These are phyloP conservation scores for Nemapogon koenigi DNA, from an alignment of 2,888 invertebrate genomes.

Conservation along the genomic window DNA sequence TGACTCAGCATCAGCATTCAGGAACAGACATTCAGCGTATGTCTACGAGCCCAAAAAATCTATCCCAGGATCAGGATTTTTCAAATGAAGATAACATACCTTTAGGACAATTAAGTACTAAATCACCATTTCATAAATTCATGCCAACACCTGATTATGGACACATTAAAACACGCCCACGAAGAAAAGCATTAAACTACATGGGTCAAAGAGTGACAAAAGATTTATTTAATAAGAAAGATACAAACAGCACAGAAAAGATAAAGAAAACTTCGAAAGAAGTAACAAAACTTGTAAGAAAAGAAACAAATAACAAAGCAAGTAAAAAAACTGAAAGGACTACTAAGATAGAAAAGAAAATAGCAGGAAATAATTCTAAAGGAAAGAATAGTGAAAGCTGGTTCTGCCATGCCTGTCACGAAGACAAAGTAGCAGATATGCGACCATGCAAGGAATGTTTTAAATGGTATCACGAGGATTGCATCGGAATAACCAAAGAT, in stretches of 20 bases:
- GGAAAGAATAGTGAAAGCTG: neutral
- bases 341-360: too few relatives aligned
- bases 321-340: too few relatives aligned
- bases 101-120: slow-evolving; percentile 9
- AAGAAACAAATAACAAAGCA: too few relatives aligned
- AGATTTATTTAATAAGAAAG: slow-evolving; percentile 12
- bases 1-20: too few relatives aligned
- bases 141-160: slow-evolving; percentile 15
- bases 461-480: slow-evolving; percentile 12
- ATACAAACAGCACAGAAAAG: neutral
- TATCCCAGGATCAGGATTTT: neutral
- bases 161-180: slow-evolving; percentile 11
- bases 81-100: slow-evolving; percentile 8
- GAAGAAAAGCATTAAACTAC: slow-evolving; percentile 15
- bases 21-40: too few relatives aligned
- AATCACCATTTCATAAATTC: slow-evolving; percentile 13
- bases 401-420: slow-evolving; percentile 10
- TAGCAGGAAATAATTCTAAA: too few relatives aligned
- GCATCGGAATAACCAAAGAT: slow-evolving; percentile 10
- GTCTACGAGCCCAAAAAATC: too few relatives aligned
- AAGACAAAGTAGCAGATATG: slow-evolving; percentile 9
- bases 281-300: too few relatives aligned
- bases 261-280: neutral
- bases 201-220: slow-evolving; percentile 15
- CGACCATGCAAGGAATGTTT: slow-evolving; percentile 7